Evolutionary conservation across 2,888 invertebrate species (phyloP).

Genomic region (Sepioteuthis lessoniana): DNA sequence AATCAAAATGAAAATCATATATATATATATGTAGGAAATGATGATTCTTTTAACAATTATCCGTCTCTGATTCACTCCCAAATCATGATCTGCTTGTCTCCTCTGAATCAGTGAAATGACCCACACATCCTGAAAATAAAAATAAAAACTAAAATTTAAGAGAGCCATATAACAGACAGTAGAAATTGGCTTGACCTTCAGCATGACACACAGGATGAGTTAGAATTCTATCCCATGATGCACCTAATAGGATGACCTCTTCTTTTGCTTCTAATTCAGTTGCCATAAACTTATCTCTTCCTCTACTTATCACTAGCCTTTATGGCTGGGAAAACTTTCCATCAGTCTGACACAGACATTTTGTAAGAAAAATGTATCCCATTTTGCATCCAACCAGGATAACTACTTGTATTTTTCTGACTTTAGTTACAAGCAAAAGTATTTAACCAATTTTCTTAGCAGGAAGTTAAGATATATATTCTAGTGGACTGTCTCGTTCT

Average conservation of each 20-base stretch:
- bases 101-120: constrained; percentile 20
- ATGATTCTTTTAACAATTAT: background rate
- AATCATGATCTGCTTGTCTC: background rate
- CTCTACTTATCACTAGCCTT: background rate
- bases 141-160: background rate
- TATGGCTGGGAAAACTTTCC: background rate
- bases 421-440: background rate
- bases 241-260: background rate
- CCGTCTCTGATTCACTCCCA: background rate
- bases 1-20: background rate
- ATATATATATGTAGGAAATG: background rate
- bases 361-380: background rate
- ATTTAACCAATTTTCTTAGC: background rate
- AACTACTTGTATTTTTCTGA: background rate
- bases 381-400: background rate
- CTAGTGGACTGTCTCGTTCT: background rate
- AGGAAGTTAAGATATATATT: background rate
- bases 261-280: constrained; percentile 17
- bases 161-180: background rate
- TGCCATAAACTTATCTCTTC: background rate
- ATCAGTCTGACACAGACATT: background rate
- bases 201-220: background rate
- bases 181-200: constrained; percentile 18
- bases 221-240: constrained; percentile 14
- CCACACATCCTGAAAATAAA: background rate